A percentile compares a stretch with the other conserved stretches of the same genome.
phyloP scores from a whole-genome alignment of 2,797 vertebrate genomes.

The Arnoldichthys spilopterus region DNA sequence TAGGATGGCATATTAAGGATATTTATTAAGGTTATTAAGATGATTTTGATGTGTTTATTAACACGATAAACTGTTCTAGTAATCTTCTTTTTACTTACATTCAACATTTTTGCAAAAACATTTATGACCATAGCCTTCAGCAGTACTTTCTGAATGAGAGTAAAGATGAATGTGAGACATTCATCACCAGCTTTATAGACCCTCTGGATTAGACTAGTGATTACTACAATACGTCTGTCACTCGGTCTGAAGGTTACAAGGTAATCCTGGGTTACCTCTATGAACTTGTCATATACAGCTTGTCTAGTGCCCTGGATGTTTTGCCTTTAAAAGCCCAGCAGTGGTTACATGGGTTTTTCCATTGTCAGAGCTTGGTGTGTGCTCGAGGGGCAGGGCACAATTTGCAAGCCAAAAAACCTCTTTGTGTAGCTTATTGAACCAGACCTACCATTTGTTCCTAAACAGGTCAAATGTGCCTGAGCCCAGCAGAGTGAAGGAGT shows the following conservation, averaged over 20 bases:
- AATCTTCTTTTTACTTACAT: too few species aligned
- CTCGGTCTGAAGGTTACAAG: conserved; percentile 55
- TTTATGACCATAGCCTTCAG: not conserved
- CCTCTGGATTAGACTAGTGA: conserved; percentile 67
- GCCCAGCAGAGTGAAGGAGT: not conserved
- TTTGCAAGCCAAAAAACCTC: conserved; percentile 46
- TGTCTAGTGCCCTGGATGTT: conserved; percentile 25
- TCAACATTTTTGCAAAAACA: not conserved
- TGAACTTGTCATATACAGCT: conserved; percentile 57
- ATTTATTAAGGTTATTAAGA: too few species aligned
- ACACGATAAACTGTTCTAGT: too few species aligned
- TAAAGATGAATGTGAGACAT: conserved; percentile 45
- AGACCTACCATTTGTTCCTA: conserved; percentile 6
- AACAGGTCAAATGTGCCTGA: not conserved
- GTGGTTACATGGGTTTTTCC: conserved; percentile 34
- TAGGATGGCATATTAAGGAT: too few species aligned
- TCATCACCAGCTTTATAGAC: conserved; percentile 42
- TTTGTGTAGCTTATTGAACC: conserved; percentile 29
- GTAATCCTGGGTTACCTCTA: conserved; percentile 72
- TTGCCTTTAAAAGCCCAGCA: conserved; percentile 33
- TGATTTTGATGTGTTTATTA: too few species aligned
- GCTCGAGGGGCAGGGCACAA: conserved; percentile 17
- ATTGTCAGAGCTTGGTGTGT: not conserved
- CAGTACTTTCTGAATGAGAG: conserved; percentile 39
- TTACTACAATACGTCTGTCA: conserved; percentile 65